These are phyloP conservation scores for Herpailurus yagouaroundi DNA, from an alignment of 2,113 vertebrate genomes.

Conservation along the genomic window DNA sequence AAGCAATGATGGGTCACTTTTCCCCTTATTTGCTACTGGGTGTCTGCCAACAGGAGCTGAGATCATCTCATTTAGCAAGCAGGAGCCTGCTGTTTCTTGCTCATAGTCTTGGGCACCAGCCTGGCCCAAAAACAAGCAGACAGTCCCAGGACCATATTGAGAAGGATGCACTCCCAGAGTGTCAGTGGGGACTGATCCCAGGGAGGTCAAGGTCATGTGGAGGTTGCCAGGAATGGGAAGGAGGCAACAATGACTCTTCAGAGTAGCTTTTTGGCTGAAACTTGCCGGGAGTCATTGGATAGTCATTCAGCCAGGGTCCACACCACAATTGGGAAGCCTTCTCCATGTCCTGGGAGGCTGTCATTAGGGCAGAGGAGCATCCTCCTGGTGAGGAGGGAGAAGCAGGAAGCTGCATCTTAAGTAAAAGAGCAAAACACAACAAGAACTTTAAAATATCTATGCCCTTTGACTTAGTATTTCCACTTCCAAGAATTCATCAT, in stretches of 20 bases:
- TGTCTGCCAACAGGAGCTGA: background rate
- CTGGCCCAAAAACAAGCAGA: background rate
- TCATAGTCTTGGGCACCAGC: background rate
- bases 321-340: background rate
- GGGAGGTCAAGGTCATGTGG: background rate
- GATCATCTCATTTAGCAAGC: background rate
- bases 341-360: background rate
- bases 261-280: background rate
- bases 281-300: background rate
- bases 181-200: background rate
- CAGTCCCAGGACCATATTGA: background rate
- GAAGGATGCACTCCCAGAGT: background rate
- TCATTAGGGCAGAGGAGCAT: background rate
- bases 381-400: fast-evolving
- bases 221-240: background rate
- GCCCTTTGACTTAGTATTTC: background rate
- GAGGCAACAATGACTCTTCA: background rate
- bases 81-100: background rate
- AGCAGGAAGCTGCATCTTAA: background rate
- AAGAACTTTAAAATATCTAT: background rate
- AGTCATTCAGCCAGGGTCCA: background rate
- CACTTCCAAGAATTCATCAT: background rate
- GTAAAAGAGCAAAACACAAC: background rate
- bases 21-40: background rate
- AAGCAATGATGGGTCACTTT: background rate